Conservation (phyloP, 2,797 vertebrate genomes). For the Oreonectes daqikongensis region DNA sequence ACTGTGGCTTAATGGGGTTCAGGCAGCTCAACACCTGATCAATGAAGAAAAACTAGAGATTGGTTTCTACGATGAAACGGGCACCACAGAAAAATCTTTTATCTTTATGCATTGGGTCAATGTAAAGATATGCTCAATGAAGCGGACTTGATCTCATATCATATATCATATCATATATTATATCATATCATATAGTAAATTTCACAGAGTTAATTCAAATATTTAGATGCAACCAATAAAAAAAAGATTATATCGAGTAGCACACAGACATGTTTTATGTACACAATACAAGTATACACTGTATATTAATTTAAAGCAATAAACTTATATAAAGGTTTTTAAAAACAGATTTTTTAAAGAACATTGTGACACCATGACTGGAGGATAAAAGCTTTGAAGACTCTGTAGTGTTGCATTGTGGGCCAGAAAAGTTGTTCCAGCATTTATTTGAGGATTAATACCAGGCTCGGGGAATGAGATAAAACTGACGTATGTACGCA, state of each 20-base stretch:
- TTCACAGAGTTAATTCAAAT: too few relatives aligned
- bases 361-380: not conserved
- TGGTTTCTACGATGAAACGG: constrained; percentile 60
- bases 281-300: too few relatives aligned
- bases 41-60: constrained; percentile 66
- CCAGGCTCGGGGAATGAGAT: constrained; percentile 24
- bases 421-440: constrained; percentile 15
- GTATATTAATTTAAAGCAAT: too few relatives aligned
- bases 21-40: constrained; percentile 58
- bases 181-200: too few relatives aligned
- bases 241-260: not conserved
- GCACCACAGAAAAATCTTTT: constrained; percentile 67
- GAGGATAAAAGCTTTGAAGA: constrained; percentile 32
- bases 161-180: too few relatives aligned
- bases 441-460: constrained; percentile 39
- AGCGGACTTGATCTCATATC: too few relatives aligned
- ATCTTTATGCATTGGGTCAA: constrained; percentile 54
- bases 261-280: too few relatives aligned
- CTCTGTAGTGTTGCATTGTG: constrained; percentile 18
- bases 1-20: constrained; percentile 25
- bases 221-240: too few relatives aligned
- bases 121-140: constrained; percentile 46
- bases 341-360: too few relatives aligned
- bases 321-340: too few relatives aligned
- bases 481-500: constrained; percentile 37